phyloP scores from a whole-genome alignment of 2,113 vertebrate species.

The Peucedramus taeniatus region DNA sequence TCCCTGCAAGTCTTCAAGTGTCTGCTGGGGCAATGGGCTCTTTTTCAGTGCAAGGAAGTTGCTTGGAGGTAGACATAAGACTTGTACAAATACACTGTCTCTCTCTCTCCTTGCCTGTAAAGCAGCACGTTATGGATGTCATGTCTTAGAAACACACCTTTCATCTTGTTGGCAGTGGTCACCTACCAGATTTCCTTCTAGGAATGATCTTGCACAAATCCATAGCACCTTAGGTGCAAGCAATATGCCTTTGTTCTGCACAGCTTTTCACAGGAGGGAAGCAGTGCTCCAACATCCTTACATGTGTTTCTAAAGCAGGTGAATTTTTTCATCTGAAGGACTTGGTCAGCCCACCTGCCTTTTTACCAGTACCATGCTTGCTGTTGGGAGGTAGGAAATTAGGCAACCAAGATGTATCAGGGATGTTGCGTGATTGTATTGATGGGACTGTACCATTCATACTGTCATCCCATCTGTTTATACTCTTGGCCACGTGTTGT shows the following conservation, averaged over 20 bases:
- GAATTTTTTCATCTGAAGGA: not conserved
- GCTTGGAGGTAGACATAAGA: not conserved
- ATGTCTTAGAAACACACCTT: not conserved
- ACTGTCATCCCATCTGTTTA: constrained; percentile 63
- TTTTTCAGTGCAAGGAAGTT: not conserved
- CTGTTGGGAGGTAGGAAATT: not conserved
- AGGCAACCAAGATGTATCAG: constrained; percentile 15
- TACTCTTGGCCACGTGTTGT: constrained; percentile 22
- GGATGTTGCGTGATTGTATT: not conserved
- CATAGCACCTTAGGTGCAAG: not conserved
- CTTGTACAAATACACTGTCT: not conserved
- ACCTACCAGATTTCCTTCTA: constrained; percentile 36
- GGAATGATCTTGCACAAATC: constrained; percentile 4
- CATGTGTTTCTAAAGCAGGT: not conserved
- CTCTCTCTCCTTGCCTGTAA: not conserved
- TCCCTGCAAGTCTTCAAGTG: not conserved
- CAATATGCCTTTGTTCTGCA: not conserved
- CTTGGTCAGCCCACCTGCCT: not conserved
- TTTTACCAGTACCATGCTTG: not conserved
- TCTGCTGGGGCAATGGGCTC: not conserved
- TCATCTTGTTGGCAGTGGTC: not conserved
- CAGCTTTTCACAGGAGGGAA: not conserved
- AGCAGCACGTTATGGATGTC: not conserved
- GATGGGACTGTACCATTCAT: not conserved
- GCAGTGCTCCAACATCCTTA: not conserved